Evolutionary conservation across 2,888 invertebrate species (phyloP), one percentile per base, ranked within the genome.

Genomic region (Chrysopilus asiliformis): DNA sequence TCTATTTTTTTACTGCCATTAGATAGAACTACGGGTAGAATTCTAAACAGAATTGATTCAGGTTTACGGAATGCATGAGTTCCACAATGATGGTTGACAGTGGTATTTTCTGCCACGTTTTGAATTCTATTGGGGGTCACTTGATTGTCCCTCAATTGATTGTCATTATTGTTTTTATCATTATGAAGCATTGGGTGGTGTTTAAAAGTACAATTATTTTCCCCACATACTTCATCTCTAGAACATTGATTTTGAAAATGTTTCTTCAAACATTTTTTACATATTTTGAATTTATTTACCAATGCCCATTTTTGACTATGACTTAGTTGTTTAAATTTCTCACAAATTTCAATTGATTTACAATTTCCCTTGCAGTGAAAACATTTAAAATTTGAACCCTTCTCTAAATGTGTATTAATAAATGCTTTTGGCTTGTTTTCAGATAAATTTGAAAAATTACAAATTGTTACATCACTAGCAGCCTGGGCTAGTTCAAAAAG

Each of bases 401-500:
- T n/a, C n/a, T n/a, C n/a, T n/a, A n/a, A n/a, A n/a, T n/a, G n/a
- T n/a, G n/a, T n/a, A n/a, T n/a, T n/a, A n/a, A n/a, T n/a, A n/a
- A n/a, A n/a, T n/a, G n/a, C n/a, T n/a, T n/a, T n/a, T n/a, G n/a
- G n/a, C n/a, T n/a, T n/a, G n/a, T n/a, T n/a, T n/a, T n/a, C n/a
- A n/a, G n/a, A n/a, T n/a, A n/a, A n/a, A n/a, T n/a, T n/a, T n/a
- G 15, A 22, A 24, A 27, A 13, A 29, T 6, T n/a, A n/a, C n/a
- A n/a, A n/a, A n/a, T n/a, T 9, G 26, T 35, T 3, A 43, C 22
- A 12, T 26, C 31, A 27, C 36, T 44, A n/a, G 43, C 42, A 3
- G 40, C 38, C 3, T 42, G 37, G 14, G 36, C 36, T 13, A 36
- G 4, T n/a, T 25, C 16, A 12, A 19, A 38, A 16, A 41, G 15